Evolutionary conservation across 2,888 invertebrate species (phyloP), one percentile per base, ranked within the genome.

Genomic region (Ariolimax columbianus): DNA sequence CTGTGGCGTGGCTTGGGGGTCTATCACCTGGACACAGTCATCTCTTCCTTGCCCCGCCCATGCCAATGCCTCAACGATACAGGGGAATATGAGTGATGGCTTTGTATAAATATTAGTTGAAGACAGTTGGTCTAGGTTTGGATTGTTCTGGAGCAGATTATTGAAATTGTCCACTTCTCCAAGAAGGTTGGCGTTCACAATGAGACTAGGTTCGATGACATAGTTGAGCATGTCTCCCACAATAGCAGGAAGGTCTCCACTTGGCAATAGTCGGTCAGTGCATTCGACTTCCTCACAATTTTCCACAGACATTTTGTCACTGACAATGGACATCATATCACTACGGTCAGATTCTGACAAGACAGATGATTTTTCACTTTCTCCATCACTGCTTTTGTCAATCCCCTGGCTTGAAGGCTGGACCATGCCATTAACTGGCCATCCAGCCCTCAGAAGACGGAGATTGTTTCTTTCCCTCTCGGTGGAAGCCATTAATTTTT

Each of bases 341-440:
- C 81, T 81, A 26, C 81, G 47, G 38, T 81, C 81, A 47, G 81
- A 81, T 59, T 81, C 81, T 14, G 81, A 72, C 68, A 81, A 26
- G n/a, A 81, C n/a, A 26, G 81, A 81, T 19, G 81, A 81, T 51
- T 81, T 81, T 51, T 81, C 81, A 55, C 81, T 81, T 33, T 72
- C 72, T 1, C 70, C 81, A 51, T 81, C 81, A 33, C 81, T 81
- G 51, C 70, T 70, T 30, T 68, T 43, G 17, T 43, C 43, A 17
- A 14, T 19, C 7, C 51, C 38, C 72, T 55, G 72, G 7, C 19
- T 36, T 23, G 19, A 26, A n/a, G 70, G n/a, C 26, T 47, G 47
- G 38, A 51, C n/a, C 11, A 68, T 47, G 4, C n/a, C 55, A 51
- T 72, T 72, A 36, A 38, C 38, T 33, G 81, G 81, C 81, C 81